phyloP scores from a whole-genome alignment of 1,140 invertebrate genomes.

The Platyura marginata region DNA sequence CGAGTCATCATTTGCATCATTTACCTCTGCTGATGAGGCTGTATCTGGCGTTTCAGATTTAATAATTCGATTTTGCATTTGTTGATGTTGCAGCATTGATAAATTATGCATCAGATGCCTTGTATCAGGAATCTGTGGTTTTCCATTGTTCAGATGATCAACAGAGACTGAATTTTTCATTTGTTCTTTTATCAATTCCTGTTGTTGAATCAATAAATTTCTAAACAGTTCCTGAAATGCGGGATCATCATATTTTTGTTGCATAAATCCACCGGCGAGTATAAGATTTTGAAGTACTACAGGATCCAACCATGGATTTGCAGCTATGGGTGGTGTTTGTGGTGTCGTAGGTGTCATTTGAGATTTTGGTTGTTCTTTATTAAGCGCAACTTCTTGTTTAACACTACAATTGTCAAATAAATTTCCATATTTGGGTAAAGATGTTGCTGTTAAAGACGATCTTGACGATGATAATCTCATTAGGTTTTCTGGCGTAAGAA shows the following conservation, averaged over 20 bases:
- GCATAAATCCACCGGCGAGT: constrained; percentile 9
- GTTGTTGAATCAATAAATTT: constrained; percentile 26
- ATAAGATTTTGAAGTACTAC: constrained; percentile 17
- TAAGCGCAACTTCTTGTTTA: neutral
- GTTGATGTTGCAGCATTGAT: constrained; percentile 9
- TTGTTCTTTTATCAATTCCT: constrained; percentile 15
- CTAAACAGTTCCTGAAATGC: constrained; percentile 39
- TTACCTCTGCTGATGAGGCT: constrained; percentile 22
- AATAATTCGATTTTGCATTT: constrained; percentile 17
- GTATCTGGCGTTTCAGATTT: constrained; percentile 24
- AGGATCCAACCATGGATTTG: constrained; percentile 9
- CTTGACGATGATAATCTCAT: neutral
- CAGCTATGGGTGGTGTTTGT: constrained; percentile 10
- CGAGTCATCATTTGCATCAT: constrained; percentile 31
- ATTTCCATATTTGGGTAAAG: neutral
- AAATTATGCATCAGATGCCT: constrained; percentile 8
- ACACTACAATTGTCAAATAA: neutral
- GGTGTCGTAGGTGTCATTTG: constrained; percentile 19
- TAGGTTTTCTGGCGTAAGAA: neutral
- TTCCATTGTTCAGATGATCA: constrained; percentile 16
- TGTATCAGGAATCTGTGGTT: constrained; percentile 10
- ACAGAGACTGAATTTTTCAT: constrained; percentile 10
- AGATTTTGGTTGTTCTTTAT: constrained; percentile 10
- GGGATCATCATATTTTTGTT: constrained; percentile 13
- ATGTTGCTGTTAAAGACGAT: neutral